Evolutionary conservation across 2,888 invertebrate genomes (phyloP).

Genomic region (Ptychoptera contaminata): DNA sequence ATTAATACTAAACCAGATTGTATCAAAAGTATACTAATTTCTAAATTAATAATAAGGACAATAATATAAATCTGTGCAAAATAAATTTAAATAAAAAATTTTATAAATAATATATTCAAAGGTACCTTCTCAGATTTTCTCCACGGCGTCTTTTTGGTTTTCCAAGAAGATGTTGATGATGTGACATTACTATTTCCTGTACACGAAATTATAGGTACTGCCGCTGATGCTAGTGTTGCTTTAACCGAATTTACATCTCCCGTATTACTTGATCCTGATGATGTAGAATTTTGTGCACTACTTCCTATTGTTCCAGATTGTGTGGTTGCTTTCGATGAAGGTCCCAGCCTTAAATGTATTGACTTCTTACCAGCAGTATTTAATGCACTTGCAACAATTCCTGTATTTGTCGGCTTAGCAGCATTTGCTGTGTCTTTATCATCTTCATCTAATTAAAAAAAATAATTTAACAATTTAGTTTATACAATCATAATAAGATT

Average conservation of each 20-base stretch:
- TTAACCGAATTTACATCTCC: too few species aligned
- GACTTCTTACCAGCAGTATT: constrained; percentile 11
- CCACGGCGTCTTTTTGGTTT: constrained; percentile 8
- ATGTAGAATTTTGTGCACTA: too few species aligned
- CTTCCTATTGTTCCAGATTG: not conserved
- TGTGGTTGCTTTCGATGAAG: constrained; percentile 9
- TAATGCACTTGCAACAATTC: constrained; percentile 3
- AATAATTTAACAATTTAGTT: not conserved
- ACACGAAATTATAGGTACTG: not conserved
- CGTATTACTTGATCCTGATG: too few species aligned
- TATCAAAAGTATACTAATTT: too few species aligned
- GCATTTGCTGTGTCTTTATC: constrained; percentile 3
- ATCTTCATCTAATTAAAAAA: constrained; percentile 1
- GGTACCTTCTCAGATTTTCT: constrained; percentile 8
- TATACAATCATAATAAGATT: too few species aligned
- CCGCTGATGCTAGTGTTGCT: not conserved
- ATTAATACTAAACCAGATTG: too few species aligned
- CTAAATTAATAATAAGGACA: too few species aligned
- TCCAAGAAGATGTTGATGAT: constrained; percentile 4
- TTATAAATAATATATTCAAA: too few species aligned
- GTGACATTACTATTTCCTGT: not conserved
- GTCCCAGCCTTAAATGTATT: constrained; percentile 13
- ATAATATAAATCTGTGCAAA: too few species aligned
- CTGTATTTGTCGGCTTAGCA: constrained; percentile 3
- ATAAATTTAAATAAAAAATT: too few species aligned